Evolutionary conservation across 2,797 vertebrate species (phyloP).

Genomic region (Darevskia nairensis): DNA sequence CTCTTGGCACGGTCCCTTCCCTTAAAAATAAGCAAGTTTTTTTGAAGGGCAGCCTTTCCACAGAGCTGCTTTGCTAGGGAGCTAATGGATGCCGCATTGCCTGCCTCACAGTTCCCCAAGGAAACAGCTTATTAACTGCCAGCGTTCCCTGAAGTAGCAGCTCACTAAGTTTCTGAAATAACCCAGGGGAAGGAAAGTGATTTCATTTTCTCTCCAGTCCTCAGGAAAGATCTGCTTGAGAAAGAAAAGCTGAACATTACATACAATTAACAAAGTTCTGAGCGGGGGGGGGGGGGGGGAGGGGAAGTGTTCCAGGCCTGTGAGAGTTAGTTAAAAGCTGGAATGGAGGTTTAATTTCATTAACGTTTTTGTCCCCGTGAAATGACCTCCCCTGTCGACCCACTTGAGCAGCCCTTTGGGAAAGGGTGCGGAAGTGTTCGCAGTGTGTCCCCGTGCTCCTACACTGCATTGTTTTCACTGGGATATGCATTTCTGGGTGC

Average conservation of each 20-base stretch:
- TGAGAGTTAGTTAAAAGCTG: not conserved
- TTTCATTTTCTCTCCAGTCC: conserved; percentile 28
- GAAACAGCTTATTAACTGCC: conserved; percentile 45
- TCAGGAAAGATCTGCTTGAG: conserved; percentile 12
- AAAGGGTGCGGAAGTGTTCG: not conserved
- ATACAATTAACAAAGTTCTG: conserved; percentile 20
- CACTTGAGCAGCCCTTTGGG: not conserved
- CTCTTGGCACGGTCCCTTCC: not conserved
- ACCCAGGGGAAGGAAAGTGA: conserved; percentile 25
- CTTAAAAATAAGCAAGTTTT: not conserved
- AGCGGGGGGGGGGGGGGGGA: not conserved
- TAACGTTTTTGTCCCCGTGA: not conserved
- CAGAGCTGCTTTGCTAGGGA: not conserved
- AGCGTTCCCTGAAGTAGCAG: conserved; percentile 28
- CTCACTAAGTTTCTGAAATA: conserved; percentile 48
- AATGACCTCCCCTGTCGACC: not conserved
- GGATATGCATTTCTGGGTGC: no score
- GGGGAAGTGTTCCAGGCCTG: not conserved
- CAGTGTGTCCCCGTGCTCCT: no score
- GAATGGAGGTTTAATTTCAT: not conserved
- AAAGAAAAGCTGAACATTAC: conserved; percentile 19
- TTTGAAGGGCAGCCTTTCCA: conserved; percentile 5
- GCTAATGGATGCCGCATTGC: conserved; percentile 18
- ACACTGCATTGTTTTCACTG: no score
- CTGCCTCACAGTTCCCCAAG: conserved; percentile 1